These are phyloP conservation scores for Sinosuthora webbiana DNA, from an alignment of 2,113 vertebrate species.

Conservation along the genomic window DNA sequence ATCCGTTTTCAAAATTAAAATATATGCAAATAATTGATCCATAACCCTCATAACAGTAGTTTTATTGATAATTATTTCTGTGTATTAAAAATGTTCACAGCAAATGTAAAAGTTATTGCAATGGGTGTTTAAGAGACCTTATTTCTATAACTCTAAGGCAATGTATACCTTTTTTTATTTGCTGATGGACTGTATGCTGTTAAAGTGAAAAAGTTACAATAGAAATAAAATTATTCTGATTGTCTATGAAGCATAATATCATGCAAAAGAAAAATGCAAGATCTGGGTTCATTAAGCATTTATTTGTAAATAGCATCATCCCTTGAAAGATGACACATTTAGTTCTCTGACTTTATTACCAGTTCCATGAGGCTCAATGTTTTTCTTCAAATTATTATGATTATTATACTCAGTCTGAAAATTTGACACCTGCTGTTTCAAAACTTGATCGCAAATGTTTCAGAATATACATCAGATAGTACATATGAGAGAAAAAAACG, in stretches of 20 bases:
- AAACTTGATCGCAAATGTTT: constrained; percentile 52
- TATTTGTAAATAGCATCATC: constrained; percentile 34
- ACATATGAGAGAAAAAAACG: neutral
- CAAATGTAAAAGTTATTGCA: constrained; percentile 14
- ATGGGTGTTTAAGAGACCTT: neutral
- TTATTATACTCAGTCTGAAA: constrained; percentile 44
- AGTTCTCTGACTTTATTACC: constrained; percentile 3
- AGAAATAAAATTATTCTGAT: constrained; percentile 44
- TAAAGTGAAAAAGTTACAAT: constrained; percentile 22
- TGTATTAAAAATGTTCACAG: constrained; percentile 25
- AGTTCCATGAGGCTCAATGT: neutral
- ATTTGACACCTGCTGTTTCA: constrained; percentile 51
- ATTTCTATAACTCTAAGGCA: neutral
- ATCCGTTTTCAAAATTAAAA: constrained; percentile 49
- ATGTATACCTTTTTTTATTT: constrained; percentile 6
- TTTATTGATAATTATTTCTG: constrained; percentile 45
- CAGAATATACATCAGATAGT: constrained; percentile 19
- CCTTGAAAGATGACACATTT: neutral
- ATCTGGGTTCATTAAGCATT: constrained; percentile 29
- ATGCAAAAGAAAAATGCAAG: constrained; percentile 10
- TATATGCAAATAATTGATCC: neutral
- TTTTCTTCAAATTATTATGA: constrained; percentile 57
- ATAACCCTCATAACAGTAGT: constrained; percentile 3
- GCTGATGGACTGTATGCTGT: neutral
- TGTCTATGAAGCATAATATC: neutral